Percentiles rank a stretch among this genome's conserved stretches.
phyloP scores from a whole-genome alignment of 2,797 vertebrate species.

The Muscicapa comitata region DNA sequence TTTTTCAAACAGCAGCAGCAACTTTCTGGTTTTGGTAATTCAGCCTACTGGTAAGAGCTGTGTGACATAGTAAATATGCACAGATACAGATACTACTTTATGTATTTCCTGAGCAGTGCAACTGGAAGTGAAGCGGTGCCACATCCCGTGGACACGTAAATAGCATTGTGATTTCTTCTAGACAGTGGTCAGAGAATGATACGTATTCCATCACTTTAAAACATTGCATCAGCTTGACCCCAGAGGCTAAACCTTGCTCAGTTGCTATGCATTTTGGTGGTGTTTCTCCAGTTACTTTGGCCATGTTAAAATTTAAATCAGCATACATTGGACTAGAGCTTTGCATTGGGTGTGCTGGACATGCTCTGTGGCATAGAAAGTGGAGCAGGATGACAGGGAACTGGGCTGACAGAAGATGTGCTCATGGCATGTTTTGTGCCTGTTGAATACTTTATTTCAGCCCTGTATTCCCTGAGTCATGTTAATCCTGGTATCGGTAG shows the following conservation, averaged over 20 bases:
- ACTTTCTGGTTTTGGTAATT: background rate
- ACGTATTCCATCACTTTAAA: background rate
- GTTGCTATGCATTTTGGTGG: background rate
- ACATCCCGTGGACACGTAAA: background rate
- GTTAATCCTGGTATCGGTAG: background rate
- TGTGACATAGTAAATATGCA: background rate
- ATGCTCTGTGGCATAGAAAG: background rate
- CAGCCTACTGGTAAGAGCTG: background rate
- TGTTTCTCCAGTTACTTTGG: background rate
- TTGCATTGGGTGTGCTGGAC: background rate
- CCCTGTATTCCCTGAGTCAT: background rate
- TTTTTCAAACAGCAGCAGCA: background rate
- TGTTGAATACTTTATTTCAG: background rate
- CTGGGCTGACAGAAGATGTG: background rate
- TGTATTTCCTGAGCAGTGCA: background rate
- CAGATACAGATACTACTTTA: background rate
- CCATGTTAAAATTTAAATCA: background rate
- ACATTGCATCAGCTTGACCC: background rate
- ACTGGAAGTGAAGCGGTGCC: background rate
- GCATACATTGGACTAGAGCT: background rate
- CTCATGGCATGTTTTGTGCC: background rate
- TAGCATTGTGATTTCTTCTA: background rate
- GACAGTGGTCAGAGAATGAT: background rate
- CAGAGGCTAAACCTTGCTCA: background rate
- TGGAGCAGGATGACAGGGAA: background rate